Evolutionary conservation across 2,797 vertebrate species (phyloP), one percentile per base, ranked within the genome.

Genomic region (Micropoecilia bifurca): DNA sequence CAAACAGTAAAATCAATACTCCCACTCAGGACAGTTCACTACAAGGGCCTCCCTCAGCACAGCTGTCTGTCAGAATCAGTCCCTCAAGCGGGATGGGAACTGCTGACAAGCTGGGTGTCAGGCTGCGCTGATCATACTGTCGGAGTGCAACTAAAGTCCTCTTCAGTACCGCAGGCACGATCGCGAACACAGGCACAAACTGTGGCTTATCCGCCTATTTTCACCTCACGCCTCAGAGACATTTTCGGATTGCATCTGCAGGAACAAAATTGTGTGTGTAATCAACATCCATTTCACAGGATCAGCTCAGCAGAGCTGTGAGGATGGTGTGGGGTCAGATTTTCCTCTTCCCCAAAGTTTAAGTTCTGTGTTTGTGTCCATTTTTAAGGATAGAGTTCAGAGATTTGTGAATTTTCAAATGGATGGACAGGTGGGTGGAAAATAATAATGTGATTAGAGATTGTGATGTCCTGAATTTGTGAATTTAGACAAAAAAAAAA

Each of bases 1-100:
- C 91, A 90, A 92, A 92, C 87, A 86, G 81, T 75, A 94, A 95
- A 95, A 96, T 96, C 93, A 91, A 96, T 96, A 94, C 85, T 87
- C 91, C 84, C 85, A 89, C 92, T 93, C 90, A 90, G 91, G 92
- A 93, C 93, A 93, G 91, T 92, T 94, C 91, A 92, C 92, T 92
- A 92, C 88, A 91, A 85, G 82, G 90, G 86, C 88, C 93, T 93
- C 89, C 87, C 91, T 91, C 87, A 91, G 90, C 86, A 80, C 85
- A 75, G 71, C 90, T 89, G 92, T 92, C 93, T 93, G 93, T 95
- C 94, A 94, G 86, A 88, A 87, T 83, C 88, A 89, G 90, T 92
- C 89, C 90, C 91, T 93, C 83, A 83, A 91, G 88, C 81, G 25
- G 83, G 85, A 89, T 78, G 87, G 91, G 90, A 94, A 91, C 85